These are phyloP conservation scores for Lates calcarifer DNA, from an alignment of 2,113 vertebrate genomes.

Conservation along the genomic window DNA sequence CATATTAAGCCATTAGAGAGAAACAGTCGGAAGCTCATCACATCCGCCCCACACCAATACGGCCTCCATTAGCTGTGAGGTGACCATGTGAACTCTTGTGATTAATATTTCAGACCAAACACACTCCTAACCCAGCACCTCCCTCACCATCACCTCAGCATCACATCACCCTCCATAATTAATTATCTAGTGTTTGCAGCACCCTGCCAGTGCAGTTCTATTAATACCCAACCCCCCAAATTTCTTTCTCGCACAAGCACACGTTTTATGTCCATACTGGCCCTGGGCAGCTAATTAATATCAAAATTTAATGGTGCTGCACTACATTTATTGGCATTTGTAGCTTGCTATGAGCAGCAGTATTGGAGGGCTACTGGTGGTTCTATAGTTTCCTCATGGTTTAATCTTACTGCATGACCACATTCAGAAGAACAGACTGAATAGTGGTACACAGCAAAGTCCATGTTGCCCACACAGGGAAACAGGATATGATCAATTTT, in stretches of 20 bases:
- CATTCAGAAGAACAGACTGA: slow-evolving; percentile 18
- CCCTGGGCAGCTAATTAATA: slow-evolving; percentile 73
- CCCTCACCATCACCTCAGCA: slow-evolving; percentile 56
- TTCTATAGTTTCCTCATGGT: slow-evolving; percentile 34
- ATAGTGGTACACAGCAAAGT: slow-evolving; percentile 29
- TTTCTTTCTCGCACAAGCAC: slow-evolving; percentile 30
- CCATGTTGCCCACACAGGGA: not conserved
- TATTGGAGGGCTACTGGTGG: slow-evolving; percentile 19
- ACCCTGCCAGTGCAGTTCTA: slow-evolving; percentile 61
- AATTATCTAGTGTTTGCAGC: slow-evolving; percentile 74
- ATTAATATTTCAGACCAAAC: slow-evolving; percentile 79
- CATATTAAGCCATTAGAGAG: slow-evolving; percentile 67
- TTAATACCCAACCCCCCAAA: slow-evolving; percentile 58
- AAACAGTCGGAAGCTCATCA: slow-evolving; percentile 74
- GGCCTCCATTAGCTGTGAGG: slow-evolving; percentile 69
- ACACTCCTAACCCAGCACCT: slow-evolving; percentile 54
- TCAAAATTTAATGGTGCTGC: slow-evolving; percentile 66
- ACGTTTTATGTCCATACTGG: slow-evolving; percentile 54
- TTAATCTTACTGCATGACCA: slow-evolving; percentile 34
- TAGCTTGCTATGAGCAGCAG: slow-evolving; percentile 46
- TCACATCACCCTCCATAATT: slow-evolving; percentile 73
- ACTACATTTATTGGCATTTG: slow-evolving; percentile 72
- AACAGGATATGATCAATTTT: slow-evolving; percentile 34
- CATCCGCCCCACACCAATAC: slow-evolving; percentile 38
- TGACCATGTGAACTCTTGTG: slow-evolving; percentile 68